Base-by-base conservation (phyloP, 35 echinoderm and acorn worm species). In the Ptychodera flava region DNA sequence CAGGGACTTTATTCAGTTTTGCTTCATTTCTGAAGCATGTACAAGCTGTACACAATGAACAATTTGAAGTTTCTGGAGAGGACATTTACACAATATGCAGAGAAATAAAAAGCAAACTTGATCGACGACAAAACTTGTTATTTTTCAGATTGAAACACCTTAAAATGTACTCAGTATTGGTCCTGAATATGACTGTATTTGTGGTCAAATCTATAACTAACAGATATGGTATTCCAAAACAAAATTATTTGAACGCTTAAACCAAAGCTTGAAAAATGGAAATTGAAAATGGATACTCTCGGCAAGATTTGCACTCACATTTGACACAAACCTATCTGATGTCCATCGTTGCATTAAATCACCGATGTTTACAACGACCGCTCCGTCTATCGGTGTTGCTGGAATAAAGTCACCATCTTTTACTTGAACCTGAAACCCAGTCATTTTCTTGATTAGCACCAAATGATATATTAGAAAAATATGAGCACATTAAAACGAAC, bases 311-410 rank as follows among this genome's bases (percentile, higher is more conserved):
- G 31, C 35, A 28, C 93, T 94, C 88, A 94, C 93, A 1, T 86
- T 81, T 38, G 93, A 89, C 38, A 88, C 88, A 34, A 88, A 85
- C 31, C 36, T 16, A 77, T 94, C 93, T 79, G 93, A 81, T 37
- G 93, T 94, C 93, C 85, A 91, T n/a, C 90, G 78, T 33, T 94
- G 93, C 93, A 94, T 85, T 1, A 91, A 52, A 88, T 94, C 93
- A 0, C 89, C 93, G 16, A 94, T 37, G 45, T 94, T 94, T 36
- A 94, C 86, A 1, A 94, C 37, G 28, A 94, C 89, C 29, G 89
- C 83, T 16, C 83, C 86, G 33, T 87, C 90, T 76, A 94, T 83
- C 16, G 38, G 53, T 28, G 33, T 78, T 33, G 80, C 79, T 12
- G 85, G 37, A 34, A 91, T 35, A 34, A 80, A 91, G 33, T 35